These are phyloP conservation scores for Spermophilus dauricus DNA, from an alignment of 2,113 vertebrate genomes.

Conservation along the genomic window DNA sequence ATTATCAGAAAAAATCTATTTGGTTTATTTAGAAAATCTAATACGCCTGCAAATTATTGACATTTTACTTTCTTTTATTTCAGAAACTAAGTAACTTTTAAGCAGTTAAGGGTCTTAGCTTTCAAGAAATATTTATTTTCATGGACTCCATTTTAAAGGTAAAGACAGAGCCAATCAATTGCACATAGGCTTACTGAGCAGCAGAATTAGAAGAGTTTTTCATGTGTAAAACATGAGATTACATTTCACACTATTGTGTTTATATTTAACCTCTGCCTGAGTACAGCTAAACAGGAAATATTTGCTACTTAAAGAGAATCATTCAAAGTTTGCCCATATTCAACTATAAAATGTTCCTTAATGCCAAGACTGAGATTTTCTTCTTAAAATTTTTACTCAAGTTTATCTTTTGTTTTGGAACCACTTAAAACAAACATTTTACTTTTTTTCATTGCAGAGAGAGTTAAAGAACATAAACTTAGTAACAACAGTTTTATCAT, in stretches of 20 bases:
- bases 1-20: neutral
- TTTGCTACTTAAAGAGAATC: neutral
- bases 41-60: neutral
- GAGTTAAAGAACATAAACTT: neutral
- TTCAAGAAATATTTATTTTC: conserved; percentile 10
- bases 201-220: neutral
- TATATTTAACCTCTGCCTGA: neutral
- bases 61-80: no score
- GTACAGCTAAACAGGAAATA: neutral
- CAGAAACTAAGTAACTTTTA: neutral
- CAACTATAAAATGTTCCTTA: neutral
- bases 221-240: no score
- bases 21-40: neutral
- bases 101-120: neutral
- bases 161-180: neutral
- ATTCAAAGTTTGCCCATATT: neutral
- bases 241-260: neutral
- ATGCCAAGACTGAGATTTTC: neutral
- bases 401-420: neutral
- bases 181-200: neutral
- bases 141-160: neutral
- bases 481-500: neutral
- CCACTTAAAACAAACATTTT: neutral
- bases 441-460: neutral
- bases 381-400: neutral